Conservation (phyloP, 2,113 vertebrate genomes). For the Brevimyrus niger region DNA sequence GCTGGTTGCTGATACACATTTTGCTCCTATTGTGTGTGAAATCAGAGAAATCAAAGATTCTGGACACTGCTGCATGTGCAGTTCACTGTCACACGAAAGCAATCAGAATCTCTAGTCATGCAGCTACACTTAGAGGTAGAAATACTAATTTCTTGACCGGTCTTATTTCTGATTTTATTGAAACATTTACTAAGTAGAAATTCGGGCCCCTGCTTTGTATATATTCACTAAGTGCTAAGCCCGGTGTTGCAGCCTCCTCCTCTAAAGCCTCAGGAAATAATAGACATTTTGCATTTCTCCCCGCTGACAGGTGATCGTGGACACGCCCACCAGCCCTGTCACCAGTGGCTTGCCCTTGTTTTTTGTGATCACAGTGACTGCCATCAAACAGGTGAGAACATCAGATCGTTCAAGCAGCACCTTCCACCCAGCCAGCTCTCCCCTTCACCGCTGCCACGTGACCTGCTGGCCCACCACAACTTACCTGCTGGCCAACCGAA, state of each 20-base stretch:
- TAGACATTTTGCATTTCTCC: conserved; percentile 1
- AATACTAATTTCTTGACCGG: neutral
- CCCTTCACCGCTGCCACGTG: neutral
- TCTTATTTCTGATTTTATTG: neutral
- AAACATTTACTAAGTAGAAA: neutral
- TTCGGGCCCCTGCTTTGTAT: neutral
- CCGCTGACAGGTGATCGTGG: conserved; percentile 80
- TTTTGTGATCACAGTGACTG: conserved; percentile 96
- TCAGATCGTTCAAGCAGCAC: neutral
- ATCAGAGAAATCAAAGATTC: neutral
- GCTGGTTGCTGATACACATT: neutral
- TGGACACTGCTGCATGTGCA: neutral
- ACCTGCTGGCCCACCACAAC: no score
- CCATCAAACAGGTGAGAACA: conserved; percentile 85
- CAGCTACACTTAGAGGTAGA: neutral
- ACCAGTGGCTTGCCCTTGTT: conserved; percentile 95
- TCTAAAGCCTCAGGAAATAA: neutral
- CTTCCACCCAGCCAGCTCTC: neutral
- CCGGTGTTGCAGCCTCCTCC: neutral
- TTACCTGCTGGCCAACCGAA: no score
- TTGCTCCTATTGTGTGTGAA: neutral
- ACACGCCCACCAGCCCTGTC: conserved; percentile 93
- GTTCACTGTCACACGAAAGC: neutral
- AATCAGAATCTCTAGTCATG: neutral
- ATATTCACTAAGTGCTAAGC: neutral